Evolutionary conservation across 2,888 invertebrate genomes (phyloP), one percentile per base, ranked within the genome.

Genomic region (Hymenopus coronatus): DNA sequence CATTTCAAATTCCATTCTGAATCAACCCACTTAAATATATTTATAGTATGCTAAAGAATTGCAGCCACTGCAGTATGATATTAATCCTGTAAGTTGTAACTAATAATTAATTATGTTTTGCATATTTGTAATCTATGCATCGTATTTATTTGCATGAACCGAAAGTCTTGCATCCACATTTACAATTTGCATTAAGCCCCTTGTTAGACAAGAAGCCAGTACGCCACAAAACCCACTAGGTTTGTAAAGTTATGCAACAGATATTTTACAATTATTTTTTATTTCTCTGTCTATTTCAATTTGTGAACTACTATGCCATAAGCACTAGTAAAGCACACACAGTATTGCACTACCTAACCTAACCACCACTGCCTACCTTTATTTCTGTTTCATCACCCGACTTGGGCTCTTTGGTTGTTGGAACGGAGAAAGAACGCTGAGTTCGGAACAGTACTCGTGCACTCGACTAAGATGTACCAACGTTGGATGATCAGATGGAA

Each of bases 371-470:
- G 83, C 91, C 87, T 93, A 94, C 94, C 93, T 94, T 94, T 82
- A 93, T 91, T 90, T 94, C 94, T 89, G 93, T 90, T 90, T 93
- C 93, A 91, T 94, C 94, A 90, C 92, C 92, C 89, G 93, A 85
- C 94, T 95, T 92, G 93, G 96, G 92, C 93, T 97, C 97, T 95
- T 98, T 98, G 90, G 98, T 96, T 83, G 97, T 97, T 91, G 98
- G 98, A 94, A 98, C 97, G 92, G 98, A 98, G 94, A 98, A 97
- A 91, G 98, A 98, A 92, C 98, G 96, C 95, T 98, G 98, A 91
- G 97, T 97, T 95, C 98, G 98, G 94, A 97, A 97, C 94, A 97
- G 96, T 95, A 97, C 96, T 94, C 96, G 95, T 94, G 96, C 95
- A 87, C 87, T 87, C 87, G 87, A 87, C 87, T 87, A 82, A 40